Percentiles rank a stretch among this genome's conserved stretches.
phyloP scores from a whole-genome alignment of 1,140 invertebrate species.

The Littorina saxatilis region DNA sequence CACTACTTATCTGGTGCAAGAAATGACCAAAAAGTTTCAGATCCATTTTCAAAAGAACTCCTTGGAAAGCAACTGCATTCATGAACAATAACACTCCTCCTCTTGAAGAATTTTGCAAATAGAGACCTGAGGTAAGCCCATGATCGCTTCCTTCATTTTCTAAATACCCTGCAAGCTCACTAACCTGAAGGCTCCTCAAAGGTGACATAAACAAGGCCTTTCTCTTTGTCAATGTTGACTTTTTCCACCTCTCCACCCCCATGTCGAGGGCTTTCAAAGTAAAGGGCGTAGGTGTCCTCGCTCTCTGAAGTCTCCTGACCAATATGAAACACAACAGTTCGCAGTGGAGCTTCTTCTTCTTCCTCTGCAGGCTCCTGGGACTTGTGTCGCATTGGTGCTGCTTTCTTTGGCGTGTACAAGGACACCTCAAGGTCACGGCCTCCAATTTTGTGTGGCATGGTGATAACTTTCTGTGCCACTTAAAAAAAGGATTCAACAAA shows the following conservation, averaged over 20 bases:
- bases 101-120: too few relatives aligned
- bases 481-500: conserved; percentile 27
- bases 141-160: too few relatives aligned
- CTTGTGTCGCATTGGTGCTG: conserved; percentile 7
- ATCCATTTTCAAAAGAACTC: too few relatives aligned
- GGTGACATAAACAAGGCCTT: conserved; percentile 5
- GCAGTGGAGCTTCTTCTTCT: conserved; percentile 8
- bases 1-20: too few relatives aligned
- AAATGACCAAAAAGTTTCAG: too few relatives aligned
- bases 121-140: too few relatives aligned
- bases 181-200: conserved; percentile 33
- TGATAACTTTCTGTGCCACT: conserved; percentile 42
- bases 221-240: conserved; percentile 30
- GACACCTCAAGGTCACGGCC: conserved; percentile 36
- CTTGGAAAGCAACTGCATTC: too few relatives aligned
- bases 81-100: too few relatives aligned
- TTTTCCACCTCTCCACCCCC: conserved; percentile 33
- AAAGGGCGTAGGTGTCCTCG: conserved; percentile 24
- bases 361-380: conserved; percentile 5
- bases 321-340: conserved; percentile 7
- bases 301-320: neutral
- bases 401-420: conserved; percentile 34
- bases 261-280: conserved; percentile 31
- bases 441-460: conserved; percentile 38
- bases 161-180: too few relatives aligned